Conservation (phyloP, 2,888 invertebrate species). For the Drosophila meridiana region DNA sequence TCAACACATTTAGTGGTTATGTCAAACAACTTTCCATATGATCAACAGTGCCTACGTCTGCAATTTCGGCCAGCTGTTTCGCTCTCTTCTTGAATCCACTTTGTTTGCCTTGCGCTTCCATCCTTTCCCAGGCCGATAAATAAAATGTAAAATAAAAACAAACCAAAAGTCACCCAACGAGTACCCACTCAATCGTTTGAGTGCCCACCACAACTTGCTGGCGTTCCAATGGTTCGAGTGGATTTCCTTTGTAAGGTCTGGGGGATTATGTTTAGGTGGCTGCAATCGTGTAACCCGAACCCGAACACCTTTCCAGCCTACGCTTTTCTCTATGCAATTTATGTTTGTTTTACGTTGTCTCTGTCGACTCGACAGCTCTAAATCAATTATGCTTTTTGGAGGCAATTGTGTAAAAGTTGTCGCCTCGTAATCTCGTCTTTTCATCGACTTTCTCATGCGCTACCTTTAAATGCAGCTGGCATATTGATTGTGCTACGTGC, state of each 20-base stretch:
- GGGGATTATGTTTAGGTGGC: constrained; percentile 15
- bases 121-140: constrained; percentile 16
- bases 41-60: constrained; percentile 16
- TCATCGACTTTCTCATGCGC: constrained; percentile 51
- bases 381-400: constrained; percentile 64
- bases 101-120: constrained; percentile 18
- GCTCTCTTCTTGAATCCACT: constrained; percentile 31
- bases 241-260: constrained; percentile 21
- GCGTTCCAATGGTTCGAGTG: constrained; percentile 41
- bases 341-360: constrained; percentile 40
- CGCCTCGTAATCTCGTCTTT: constrained; percentile 41
- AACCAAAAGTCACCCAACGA: constrained; percentile 26
- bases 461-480: constrained; percentile 28
- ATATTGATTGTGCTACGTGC: constrained; percentile 23
- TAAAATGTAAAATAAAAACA: not conserved
- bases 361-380: constrained; percentile 54
- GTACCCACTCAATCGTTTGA: constrained; percentile 32
- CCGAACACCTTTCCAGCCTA: constrained; percentile 48
- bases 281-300: constrained; percentile 40
- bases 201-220: constrained; percentile 32
- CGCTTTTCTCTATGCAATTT: constrained; percentile 66
- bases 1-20: constrained; percentile 7
- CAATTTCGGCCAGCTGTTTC: constrained; percentile 8
- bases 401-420: constrained; percentile 53
- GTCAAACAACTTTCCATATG: constrained; percentile 36